A percentile compares a stretch with the other conserved stretches of the same genome.
Conservation (phyloP, 2,888 invertebrate genomes). For the Agriopis leucophaearia region DNA sequence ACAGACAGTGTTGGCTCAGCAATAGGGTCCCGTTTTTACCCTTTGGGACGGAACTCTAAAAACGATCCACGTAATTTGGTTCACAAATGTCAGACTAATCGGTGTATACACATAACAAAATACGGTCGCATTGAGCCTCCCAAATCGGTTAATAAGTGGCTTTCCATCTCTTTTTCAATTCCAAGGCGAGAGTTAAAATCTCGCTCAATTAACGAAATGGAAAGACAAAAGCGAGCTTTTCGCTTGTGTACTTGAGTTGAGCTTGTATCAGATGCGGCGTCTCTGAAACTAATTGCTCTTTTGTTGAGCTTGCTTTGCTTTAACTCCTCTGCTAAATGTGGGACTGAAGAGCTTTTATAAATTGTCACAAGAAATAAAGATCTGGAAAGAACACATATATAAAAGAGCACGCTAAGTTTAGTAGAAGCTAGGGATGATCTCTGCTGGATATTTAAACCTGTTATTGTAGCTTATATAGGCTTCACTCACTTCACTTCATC, state of each 20-base stretch:
- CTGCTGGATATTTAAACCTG: not conserved
- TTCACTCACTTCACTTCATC: too few species aligned
- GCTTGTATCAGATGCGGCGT: conserved; percentile 12
- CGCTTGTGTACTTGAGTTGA: not conserved
- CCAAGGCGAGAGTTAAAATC: conserved; percentile 2
- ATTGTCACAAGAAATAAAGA: conserved; percentile 10
- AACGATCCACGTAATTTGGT: too few species aligned
- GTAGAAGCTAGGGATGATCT: not conserved
- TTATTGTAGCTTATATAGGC: not conserved
- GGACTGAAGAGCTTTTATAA: conserved; percentile 13
- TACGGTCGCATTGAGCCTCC: too few species aligned
- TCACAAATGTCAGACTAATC: too few species aligned
- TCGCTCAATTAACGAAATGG: conserved; percentile 3
- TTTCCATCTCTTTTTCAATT: not conserved
- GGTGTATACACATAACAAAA: too few species aligned
- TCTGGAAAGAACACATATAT: not conserved
- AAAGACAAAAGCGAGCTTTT: conserved; percentile 9
- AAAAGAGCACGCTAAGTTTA: not conserved
- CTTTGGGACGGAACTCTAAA: too few species aligned
- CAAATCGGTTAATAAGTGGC: not conserved
- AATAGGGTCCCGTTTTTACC: too few species aligned
- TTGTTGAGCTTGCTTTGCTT: conserved; percentile 25
- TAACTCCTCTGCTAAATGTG: conserved; percentile 13
- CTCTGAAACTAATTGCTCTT: conserved; percentile 42
- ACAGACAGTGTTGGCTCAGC: too few species aligned